phyloP scores from a whole-genome alignment of 2,888 invertebrate species.

The Charanyca ferruginea region DNA sequence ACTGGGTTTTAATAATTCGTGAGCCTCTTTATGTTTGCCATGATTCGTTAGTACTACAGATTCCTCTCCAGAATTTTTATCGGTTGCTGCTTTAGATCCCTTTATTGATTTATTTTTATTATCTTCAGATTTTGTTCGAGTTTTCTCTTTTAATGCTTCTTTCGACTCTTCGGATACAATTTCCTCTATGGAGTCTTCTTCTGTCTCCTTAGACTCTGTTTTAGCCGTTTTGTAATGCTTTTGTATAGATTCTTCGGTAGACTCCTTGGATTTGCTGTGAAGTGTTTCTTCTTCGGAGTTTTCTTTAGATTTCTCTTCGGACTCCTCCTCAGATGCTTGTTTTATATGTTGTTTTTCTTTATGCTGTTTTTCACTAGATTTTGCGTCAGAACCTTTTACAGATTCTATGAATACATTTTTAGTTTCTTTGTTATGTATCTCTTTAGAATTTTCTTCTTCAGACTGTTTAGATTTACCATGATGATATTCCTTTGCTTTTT shows the following conservation, averaged over 20 bases:
- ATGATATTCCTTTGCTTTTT: too few relatives aligned
- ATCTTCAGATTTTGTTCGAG: conserved; percentile 16
- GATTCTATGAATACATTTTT: background rate
- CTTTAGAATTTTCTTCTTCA: background rate
- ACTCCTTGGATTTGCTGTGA: conserved; percentile 1
- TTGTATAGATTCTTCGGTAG: conserved; percentile 42
- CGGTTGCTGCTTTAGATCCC: conserved; percentile 19
- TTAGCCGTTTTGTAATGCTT: conserved; percentile 9
- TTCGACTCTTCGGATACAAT: conserved; percentile 24
- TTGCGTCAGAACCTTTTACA: conserved; percentile 30
- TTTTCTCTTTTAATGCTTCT: conserved; percentile 29
- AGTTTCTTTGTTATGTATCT: too few relatives aligned
- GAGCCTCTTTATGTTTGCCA: conserved; percentile 37
- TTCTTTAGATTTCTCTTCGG: conserved; percentile 39
- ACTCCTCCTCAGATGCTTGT: background rate
- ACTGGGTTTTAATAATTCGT: conserved; percentile 49
- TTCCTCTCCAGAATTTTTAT: conserved; percentile 22
- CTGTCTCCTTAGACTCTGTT: conserved; percentile 17
- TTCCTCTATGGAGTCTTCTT: conserved; percentile 15
- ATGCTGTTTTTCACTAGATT: too few relatives aligned
- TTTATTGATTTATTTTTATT: conserved; percentile 13
- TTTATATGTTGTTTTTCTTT: conserved; percentile 2
- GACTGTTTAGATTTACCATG: too few relatives aligned
- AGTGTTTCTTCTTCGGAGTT: conserved; percentile 1
- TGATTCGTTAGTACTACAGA: conserved; percentile 18